Conservation (phyloP, 1,140 invertebrate species). For the Conus ventricosus region DNA sequence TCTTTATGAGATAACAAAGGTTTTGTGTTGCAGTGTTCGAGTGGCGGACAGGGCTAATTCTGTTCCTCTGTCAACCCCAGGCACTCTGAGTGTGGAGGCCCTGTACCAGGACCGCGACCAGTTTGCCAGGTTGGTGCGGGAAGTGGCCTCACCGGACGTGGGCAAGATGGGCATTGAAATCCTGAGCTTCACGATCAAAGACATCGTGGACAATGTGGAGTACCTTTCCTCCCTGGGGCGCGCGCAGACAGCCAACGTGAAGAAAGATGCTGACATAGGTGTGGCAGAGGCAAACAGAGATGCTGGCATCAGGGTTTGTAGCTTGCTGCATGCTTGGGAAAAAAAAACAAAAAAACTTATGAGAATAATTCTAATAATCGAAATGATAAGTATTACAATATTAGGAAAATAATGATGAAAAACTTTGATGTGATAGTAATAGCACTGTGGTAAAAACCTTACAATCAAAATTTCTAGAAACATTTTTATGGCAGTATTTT, state of each 20-base stretch:
- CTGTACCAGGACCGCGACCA: slow-evolving; percentile 98
- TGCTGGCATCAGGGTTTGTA: slow-evolving; percentile 89
- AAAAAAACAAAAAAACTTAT: no score
- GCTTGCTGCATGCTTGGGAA: no score
- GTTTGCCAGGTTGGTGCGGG: slow-evolving; percentile 95
- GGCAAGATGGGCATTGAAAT: slow-evolving; percentile 99
- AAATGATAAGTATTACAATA: no score
- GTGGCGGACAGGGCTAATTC: no score
- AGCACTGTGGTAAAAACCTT: no score
- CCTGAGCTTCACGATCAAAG: slow-evolving; percentile 97
- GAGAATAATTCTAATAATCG: no score
- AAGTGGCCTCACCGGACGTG: slow-evolving; percentile 97
- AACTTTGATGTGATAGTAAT: neutral
- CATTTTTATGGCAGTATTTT: no score
- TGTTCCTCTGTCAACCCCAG: slow-evolving; percentile 75
- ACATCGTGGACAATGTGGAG: slow-evolving; percentile 97
- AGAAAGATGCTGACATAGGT: slow-evolving; percentile 95
- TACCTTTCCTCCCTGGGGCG: slow-evolving; percentile 96
- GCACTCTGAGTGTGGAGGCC: slow-evolving; percentile 97
- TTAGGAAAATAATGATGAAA: neutral
- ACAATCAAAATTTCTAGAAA: no score
- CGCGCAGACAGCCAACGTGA: slow-evolving; percentile 95
- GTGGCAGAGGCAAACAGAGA: slow-evolving; percentile 96
- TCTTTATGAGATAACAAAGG: no score
- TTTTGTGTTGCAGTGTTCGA: no score